Evolutionary conservation across 2,888 invertebrate species (phyloP).

Genomic region (Agriopis marginaria): DNA sequence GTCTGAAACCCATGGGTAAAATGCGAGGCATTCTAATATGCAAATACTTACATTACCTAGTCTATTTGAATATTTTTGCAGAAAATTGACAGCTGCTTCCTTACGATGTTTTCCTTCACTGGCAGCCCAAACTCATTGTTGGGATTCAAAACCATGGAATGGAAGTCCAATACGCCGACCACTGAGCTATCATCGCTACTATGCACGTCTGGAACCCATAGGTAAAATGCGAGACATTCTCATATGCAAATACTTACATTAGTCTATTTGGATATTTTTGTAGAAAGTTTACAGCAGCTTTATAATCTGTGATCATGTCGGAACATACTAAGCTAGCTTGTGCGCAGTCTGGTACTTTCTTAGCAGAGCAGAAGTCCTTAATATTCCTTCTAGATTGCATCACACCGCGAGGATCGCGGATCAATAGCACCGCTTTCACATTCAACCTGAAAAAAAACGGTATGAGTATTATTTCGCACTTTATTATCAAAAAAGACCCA

Average conservation of each 20-base stretch:
- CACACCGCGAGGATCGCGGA: conserved; percentile 94
- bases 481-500: not conserved
- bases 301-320: conserved; percentile 93
- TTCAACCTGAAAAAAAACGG: conserved; percentile 86
- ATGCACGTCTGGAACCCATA: too few species aligned
- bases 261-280: conserved; percentile 90
- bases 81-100: conserved; percentile 89
- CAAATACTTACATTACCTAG: conserved; percentile 88
- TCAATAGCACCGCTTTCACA: conserved; percentile 90
- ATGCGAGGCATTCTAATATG: too few species aligned
- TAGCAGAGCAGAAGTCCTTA: conserved; percentile 86
- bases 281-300: conserved; percentile 89
- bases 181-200: too few species aligned
- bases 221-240: too few species aligned
- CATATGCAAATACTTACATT: conserved; percentile 81
- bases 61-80: conserved; percentile 89
- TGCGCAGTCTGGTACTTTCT: conserved; percentile 90
- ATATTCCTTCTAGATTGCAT: conserved; percentile 92
- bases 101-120: too few species aligned
- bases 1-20: too few species aligned
- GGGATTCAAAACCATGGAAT: too few species aligned
- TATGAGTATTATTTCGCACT: not conserved
- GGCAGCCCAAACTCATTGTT: too few species aligned
- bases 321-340: conserved; percentile 91
- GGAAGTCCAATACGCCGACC: too few species aligned